Conservation (phyloP, 2,113 vertebrate species). For the Potamarius usumacintae region DNA sequence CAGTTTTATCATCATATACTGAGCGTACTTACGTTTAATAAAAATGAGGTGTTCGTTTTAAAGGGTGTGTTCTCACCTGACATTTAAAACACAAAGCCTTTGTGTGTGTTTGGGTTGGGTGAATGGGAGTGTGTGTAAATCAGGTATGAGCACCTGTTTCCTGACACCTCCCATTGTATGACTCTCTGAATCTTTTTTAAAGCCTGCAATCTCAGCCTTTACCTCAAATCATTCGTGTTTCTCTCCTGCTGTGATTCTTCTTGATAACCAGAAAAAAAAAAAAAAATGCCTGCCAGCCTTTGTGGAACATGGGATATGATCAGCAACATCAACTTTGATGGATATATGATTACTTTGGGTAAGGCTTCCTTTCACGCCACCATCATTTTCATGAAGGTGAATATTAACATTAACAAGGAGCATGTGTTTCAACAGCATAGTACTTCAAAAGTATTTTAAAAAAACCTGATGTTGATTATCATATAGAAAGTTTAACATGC, state of each 20-base stretch:
- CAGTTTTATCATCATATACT: background rate
- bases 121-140: background rate
- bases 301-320: constrained; percentile 84
- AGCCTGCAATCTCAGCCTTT: background rate
- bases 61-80: background rate
- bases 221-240: background rate
- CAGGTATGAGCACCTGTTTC: background rate
- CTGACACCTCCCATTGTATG: constrained; percentile 5
- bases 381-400: background rate
- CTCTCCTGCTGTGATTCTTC: background rate
- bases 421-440: background rate
- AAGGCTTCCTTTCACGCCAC: constrained; percentile 51
- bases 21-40: background rate
- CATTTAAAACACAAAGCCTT: background rate
- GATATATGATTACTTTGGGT: constrained; percentile 85
- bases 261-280: background rate
- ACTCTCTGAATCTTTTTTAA: background rate
- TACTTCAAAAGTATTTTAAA: background rate
- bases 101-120: background rate
- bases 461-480: background rate
- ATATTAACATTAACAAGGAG: background rate
- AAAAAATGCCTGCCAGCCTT: constrained; percentile 76
- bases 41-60: background rate
- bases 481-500: background rate
- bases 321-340: constrained; percentile 82